phyloP scores from a whole-genome alignment of 1,140 invertebrate species.

The Drosophila ercepeae region DNA sequence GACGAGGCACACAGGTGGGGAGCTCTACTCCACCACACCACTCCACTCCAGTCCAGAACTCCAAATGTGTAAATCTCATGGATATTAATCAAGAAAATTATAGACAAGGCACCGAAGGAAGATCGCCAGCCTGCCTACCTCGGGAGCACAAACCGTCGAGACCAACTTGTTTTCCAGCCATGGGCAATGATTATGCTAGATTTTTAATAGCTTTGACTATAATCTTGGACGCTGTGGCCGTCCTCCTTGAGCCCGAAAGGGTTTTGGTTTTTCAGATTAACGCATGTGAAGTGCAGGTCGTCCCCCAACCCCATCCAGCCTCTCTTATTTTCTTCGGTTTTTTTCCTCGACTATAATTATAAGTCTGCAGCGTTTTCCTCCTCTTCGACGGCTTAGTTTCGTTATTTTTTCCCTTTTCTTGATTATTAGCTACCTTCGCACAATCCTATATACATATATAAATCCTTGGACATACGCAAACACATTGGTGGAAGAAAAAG shows the following conservation, averaged over 20 bases:
- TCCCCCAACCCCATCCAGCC: too few species aligned
- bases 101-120: slow-evolving; percentile 48
- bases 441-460: slow-evolving; percentile 18
- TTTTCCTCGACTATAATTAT: slow-evolving; percentile 61
- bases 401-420: slow-evolving; percentile 39
- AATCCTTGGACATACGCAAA: not conserved
- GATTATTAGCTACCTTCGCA: slow-evolving; percentile 76
- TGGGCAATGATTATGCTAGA: slow-evolving; percentile 72
- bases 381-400: not conserved
- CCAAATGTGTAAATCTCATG: slow-evolving; percentile 70
- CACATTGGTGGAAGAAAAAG: slow-evolving; percentile 21
- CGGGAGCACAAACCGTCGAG: slow-evolving; percentile 7
- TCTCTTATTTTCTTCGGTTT: slow-evolving; percentile 11
- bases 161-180: slow-evolving; percentile 48
- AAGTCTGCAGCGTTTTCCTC: slow-evolving; percentile 31
- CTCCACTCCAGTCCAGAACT: slow-evolving; percentile 7
- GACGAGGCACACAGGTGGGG: not conserved
- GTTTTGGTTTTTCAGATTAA: slow-evolving; percentile 64
- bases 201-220: slow-evolving; percentile 79
- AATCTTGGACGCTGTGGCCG: slow-evolving; percentile 55
- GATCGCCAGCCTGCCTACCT: slow-evolving; percentile 17
- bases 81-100: slow-evolving; percentile 82
- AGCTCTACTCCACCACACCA: too few species aligned
- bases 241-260: slow-evolving; percentile 39
- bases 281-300: slow-evolving; percentile 49